Percentiles rank a stretch among this genome's conserved stretches.
These are phyloP conservation scores for Drosophila persimilis DNA, from an alignment of 1,140 invertebrate genomes.

Conservation along the genomic window DNA sequence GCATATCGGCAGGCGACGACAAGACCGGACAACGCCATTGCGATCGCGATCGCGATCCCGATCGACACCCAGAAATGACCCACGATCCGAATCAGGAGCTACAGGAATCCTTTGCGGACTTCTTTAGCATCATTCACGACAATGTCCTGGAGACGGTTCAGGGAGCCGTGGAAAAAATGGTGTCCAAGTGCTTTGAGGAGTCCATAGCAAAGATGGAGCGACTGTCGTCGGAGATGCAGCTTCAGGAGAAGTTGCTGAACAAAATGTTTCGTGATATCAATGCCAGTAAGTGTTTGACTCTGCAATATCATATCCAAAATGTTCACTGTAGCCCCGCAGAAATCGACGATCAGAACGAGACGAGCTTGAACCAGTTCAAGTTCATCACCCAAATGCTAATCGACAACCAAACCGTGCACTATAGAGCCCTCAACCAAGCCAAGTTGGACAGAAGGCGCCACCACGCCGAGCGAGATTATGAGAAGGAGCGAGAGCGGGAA, in stretches of 20 bases:
- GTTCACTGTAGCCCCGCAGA: slow-evolving; percentile 18
- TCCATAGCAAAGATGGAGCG: slow-evolving; percentile 32
- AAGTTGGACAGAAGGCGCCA: background rate
- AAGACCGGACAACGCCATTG: background rate
- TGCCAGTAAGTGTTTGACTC: slow-evolving; percentile 43
- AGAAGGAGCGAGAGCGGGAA: background rate
- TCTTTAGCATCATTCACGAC: slow-evolving; percentile 61
- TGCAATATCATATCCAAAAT: background rate
- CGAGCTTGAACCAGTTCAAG: slow-evolving; percentile 67
- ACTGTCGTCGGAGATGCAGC: slow-evolving; percentile 26
- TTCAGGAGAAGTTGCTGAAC: slow-evolving; percentile 26
- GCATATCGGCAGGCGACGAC: background rate
- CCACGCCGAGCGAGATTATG: slow-evolving; percentile 3
- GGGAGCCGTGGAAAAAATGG: slow-evolving; percentile 33
- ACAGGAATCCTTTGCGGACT: slow-evolving; percentile 59
- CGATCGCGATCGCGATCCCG: too few relatives aligned
- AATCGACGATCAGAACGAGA: slow-evolving; percentile 48
- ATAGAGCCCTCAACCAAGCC: slow-evolving; percentile 32
- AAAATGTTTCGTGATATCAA: slow-evolving; percentile 45
- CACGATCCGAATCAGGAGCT: slow-evolving; percentile 21
- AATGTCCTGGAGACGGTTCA: slow-evolving; percentile 64
- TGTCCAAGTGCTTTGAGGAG: slow-evolving; percentile 50
- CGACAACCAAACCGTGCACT: slow-evolving; percentile 60
- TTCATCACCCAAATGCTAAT: slow-evolving; percentile 69
- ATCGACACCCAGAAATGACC: background rate